Evolutionary conservation across 2,797 vertebrate genomes (phyloP), one percentile per base, ranked within the genome.

Genomic region (Holocentrus rufus): DNA sequence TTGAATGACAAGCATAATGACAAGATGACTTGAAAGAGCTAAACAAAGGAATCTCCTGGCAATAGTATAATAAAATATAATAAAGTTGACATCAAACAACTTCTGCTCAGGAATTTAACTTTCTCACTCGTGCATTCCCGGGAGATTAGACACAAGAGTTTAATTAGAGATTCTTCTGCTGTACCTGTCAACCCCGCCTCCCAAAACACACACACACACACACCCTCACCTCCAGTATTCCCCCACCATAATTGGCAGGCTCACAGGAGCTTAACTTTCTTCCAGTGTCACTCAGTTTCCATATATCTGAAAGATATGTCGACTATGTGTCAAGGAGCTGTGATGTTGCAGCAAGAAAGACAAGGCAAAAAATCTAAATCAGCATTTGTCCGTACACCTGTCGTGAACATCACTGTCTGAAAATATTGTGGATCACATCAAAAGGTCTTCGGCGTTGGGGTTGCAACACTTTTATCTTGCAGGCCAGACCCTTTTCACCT

Each of bases 1-100:
- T 68, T 66, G 72, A 83, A 78, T 77, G 77, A 84, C 78, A 77
- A 80, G 69, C 70, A 61, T 65, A 83, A 81, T 72, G 76, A 85
- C 81, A 88, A 61, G 74, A 76, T 47, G 58, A 34, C 71, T 66
- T 34, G 47, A 64, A 72, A 54, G 65, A 56, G 25, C 5, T 1
- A 71, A 60, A 84, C 58, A 79, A 78, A 84, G 68, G 59, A 56
- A 50, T 61, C 73, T 64, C 55, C 27, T 60, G 53, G 66, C 61
- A 70, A 74, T 54, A 42, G 30, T 11, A 14, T 74, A 57, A 54
- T 56, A 53, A 72, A n/a, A 62, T 47, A 58, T 60, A 65, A 81
- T 31, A 15, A 50, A 55, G 7, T 15, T 22, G 69, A 74, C 61
- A 62, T 58, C 63, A 79, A 77, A 74, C 52, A 50, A 55, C 58